A percentile compares a stretch with the other conserved stretches of the same genome.
These are phyloP conservation scores for Tachina grossa DNA, from an alignment of 2,888 invertebrate genomes.

Conservation along the genomic window DNA sequence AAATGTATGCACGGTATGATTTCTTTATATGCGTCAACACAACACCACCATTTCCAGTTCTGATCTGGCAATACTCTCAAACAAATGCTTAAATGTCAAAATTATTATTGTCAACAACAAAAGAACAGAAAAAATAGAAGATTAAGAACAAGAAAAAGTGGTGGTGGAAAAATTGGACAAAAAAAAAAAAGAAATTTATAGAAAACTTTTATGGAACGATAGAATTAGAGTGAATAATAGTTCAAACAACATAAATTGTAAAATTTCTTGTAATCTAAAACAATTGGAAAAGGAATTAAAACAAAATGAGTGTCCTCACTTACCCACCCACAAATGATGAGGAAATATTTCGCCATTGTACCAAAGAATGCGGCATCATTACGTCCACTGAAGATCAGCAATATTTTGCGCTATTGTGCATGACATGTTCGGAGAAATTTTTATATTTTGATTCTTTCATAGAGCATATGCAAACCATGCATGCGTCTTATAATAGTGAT, in stretches of 20 bases:
- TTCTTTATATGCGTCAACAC: no score
- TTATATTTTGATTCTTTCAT: constrained; percentile 80
- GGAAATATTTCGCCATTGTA: constrained; percentile 79
- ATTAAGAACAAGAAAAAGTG: constrained; percentile 51
- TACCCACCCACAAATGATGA: constrained; percentile 79
- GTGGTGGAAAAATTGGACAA: constrained; percentile 58
- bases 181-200: constrained; percentile 41
- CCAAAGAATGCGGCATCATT: constrained; percentile 79
- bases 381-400: constrained; percentile 80
- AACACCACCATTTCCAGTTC: neutral
- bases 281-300: neutral
- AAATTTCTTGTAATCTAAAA: constrained; percentile 23
- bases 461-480: constrained; percentile 78
- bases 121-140: constrained; percentile 41
- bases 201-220: constrained; percentile 39
- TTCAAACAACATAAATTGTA: constrained; percentile 25
- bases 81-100: constrained; percentile 44
- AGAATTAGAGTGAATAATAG: constrained; percentile 37
- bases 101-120: constrained; percentile 52
- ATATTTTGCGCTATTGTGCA: constrained; percentile 78
- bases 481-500: constrained; percentile 72
- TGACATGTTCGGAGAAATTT: constrained; percentile 79
- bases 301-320: constrained; percentile 78
- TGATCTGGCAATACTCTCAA: constrained; percentile 38
- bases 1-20: no score